Evolutionary conservation across 37 sponge, comb jelly and placozoan genomes (phyloP).

Genomic region (Petrosia ficiformis): DNA sequence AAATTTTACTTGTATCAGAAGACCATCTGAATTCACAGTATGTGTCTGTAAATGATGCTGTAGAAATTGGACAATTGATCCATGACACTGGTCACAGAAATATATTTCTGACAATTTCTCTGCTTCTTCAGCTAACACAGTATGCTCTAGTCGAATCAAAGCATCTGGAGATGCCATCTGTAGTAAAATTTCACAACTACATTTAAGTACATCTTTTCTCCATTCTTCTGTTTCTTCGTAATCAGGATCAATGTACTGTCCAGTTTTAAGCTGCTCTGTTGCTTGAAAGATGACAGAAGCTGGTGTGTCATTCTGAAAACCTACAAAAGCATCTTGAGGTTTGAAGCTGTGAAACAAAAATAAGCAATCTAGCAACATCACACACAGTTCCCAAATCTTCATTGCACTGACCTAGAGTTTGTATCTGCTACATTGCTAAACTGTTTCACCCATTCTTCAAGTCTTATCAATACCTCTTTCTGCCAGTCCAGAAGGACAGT

Average conservation of each 20-base stretch:
- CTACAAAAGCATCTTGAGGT: slow-evolving; percentile 80
- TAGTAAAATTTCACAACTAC: slow-evolving; percentile 44
- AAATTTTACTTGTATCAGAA: background rate
- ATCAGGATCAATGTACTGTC: background rate
- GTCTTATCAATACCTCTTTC: slow-evolving; percentile 12
- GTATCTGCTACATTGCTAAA: no score
- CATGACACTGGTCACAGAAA: slow-evolving; percentile 34
- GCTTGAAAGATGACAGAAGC: slow-evolving; percentile 89
- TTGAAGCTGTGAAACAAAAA: slow-evolving; percentile 22
- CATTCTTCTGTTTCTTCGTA: slow-evolving; percentile 3
- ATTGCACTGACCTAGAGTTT: no score
- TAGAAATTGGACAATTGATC: slow-evolving; percentile 41
- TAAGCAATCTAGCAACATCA: no score
- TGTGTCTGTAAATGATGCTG: background rate
- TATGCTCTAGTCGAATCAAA: slow-evolving; percentile 33
- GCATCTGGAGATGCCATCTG: slow-evolving; percentile 69
- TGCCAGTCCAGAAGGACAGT: slow-evolving; percentile 60
- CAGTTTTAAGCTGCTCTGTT: slow-evolving; percentile 16
- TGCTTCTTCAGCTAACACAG: background rate
- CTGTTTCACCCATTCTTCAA: slow-evolving; percentile 50
- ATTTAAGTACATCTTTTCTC: slow-evolving; percentile 20
- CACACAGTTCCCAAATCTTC: no score
- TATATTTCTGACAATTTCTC: slow-evolving; percentile 22
- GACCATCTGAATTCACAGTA: background rate
- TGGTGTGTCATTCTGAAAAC: slow-evolving; percentile 84